Base-by-base conservation (phyloP, 1,140 invertebrate species). In the Orussus abietinus region DNA sequence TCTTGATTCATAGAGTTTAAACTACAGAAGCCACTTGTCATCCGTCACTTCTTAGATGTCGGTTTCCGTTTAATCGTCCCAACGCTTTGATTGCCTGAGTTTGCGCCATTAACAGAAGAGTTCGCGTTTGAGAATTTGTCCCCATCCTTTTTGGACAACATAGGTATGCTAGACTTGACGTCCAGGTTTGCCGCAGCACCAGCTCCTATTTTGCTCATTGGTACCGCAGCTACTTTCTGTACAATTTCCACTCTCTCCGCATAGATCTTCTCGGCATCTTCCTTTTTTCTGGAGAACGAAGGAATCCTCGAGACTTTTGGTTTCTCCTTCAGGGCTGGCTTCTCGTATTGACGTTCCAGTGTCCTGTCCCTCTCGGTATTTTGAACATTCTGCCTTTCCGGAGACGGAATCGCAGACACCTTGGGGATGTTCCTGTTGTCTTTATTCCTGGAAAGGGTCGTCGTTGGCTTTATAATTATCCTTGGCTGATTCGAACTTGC, bases 391-490 rank as follows among this genome's bases (percentile, higher is more conserved):
- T 57, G 49, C 6, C 41, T 25, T 32, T 68, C 66, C 6, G 66
- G 63, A 4, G 56, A 54, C 3, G 65, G 68, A 42, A 67, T 69
- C 4, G 65, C 66, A 5, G 67, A 69, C 17, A 72, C 68, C 47
- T 71, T 72, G 1, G 69, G 67, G 32, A 73, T 66, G 39, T 66
- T 63, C 37, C 64, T 64, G 19, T 65, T 57, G 41, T 63, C 57
- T 26, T 62, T 55, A 32, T 39, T 57, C 28, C 59, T 61, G 38
- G 57, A 53, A 11, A 62, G 47, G 38, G 59, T 59, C 9, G 63
- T 59, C 4, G 65, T 73, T 3, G 75, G 74, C 40, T 75, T 75
- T 20, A 76, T 76, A 17, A 76, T 76, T 18, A 76, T 74, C 42
- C 68, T 75, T 0, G 74, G 74, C 29, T 72, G 70, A 33, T 69